Evolutionary conservation across 2,797 vertebrate species (phyloP), one percentile per base, ranked within the genome.

Genomic region (Cheirogaleus major): DNA sequence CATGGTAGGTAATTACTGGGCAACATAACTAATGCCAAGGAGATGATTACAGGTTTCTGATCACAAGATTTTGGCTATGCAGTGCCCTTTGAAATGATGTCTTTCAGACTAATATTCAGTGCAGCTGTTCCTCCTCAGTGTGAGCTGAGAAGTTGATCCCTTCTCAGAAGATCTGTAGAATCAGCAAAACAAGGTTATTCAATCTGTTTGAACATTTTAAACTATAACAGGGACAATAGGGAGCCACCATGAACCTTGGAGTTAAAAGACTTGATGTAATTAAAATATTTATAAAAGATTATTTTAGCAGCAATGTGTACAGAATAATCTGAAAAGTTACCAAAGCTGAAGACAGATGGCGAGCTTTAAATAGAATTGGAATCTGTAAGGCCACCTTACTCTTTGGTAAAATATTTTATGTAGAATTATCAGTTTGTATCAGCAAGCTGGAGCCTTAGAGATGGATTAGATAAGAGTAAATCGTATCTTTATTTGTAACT

Each of bases 331-430:
- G 75, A 96, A 96, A 96, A 92, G 30, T 94, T 89, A 92, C 45
- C 45, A 63, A 92, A 97, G 13, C 48, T 90, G n/a, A 22, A 81
- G 75, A 88, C 75, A 97, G 79, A 97, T 93, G 93, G 86, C 65
- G 84, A 96, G 45, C 75, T 85, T 97, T 93, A 95, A 95, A 91
- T 93, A 93, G 86, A 95, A 89, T 11, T 83, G 14, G 67, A 93
- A 61, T 94, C 61, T 84, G 6, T 76, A 93, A 94, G 76, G 43
- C 76, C 92, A 57, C 38, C 48, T 76, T 86, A 87, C 35, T 95
- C 94, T 59, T 88, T 94, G 52, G 38, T 88, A 70, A 83, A 78
- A 88, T 80, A 91, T n/a, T 57, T 25, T 96, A 17, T 73, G 59
- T 87, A 92, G 38, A 89, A 83, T 70, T 72, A 84, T 93, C 55